Evolutionary conservation across 2,113 vertebrate species (phyloP).

Genomic region (Glaucidium brasilianum): DNA sequence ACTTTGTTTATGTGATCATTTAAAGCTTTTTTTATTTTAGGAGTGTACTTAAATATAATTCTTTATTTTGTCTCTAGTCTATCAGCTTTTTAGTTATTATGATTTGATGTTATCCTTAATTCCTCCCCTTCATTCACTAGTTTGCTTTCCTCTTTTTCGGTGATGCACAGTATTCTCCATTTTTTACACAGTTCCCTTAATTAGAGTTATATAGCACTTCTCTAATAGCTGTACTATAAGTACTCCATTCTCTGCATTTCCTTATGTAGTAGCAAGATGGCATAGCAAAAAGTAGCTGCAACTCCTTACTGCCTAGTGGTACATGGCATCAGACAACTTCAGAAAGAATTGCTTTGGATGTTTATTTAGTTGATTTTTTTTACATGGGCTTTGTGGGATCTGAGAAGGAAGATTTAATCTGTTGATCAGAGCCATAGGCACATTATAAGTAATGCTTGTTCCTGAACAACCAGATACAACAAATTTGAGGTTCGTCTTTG

Average conservation of each 20-base stretch:
- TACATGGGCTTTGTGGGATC: neutral
- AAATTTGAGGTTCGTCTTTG: neutral
- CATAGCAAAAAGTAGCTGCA: neutral
- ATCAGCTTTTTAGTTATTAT: neutral
- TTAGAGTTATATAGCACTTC: neutral
- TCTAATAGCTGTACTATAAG: neutral
- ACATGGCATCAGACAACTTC: neutral
- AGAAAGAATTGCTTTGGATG: neutral
- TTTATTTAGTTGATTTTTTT: neutral
- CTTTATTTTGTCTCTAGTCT: neutral
- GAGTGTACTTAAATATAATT: neutral
- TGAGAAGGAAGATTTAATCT: neutral
- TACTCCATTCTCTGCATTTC: neutral
- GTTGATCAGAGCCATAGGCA: neutral
- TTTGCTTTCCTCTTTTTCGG: neutral
- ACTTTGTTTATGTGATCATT: neutral
- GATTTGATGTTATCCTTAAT: neutral
- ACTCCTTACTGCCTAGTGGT: neutral
- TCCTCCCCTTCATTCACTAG: neutral
- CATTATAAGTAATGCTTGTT: neutral
- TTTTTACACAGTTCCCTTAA: neutral
- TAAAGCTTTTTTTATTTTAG: neutral
- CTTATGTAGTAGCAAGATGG: neutral
- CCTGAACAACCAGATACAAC: neutral
- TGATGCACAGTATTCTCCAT: neutral